Evolutionary conservation across 2,888 invertebrate species (phyloP), one percentile per base, ranked within the genome.

Genomic region (Dysmachus trigonus): DNA sequence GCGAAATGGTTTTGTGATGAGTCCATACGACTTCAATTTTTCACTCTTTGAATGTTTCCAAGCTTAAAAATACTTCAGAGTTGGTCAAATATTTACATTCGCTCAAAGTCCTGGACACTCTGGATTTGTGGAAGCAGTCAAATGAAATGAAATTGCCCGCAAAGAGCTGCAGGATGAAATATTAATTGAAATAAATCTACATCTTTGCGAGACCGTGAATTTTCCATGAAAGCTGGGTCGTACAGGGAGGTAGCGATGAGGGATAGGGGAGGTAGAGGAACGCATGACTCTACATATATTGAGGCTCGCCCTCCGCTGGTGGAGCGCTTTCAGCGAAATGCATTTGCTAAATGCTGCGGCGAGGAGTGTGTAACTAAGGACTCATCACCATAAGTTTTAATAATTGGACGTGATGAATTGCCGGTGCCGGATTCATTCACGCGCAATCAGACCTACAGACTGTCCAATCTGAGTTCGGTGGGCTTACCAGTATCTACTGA

Each of bases 181-280:
- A 81, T 81, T 81, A 81, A 81, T 81, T 81, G 47, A 81, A 81
- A 81, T 81, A 81, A 81, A 81, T 81, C 62, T 81, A 81, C 81
- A 35, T 81, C 81, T 47, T 53, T 53, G 81, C n/a, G 47, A 62
- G 62, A 81, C 62, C 7, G 53, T 81, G 62, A 62, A 53, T 18
- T 81, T 62, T 22, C 35, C 62, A 81, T 27, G 6, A 33, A 47
- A 51, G 31, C 18, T 47, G n/a, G 33, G 18, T 13, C 13, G 35
- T 22, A 22, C 53, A 15, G 7, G 73, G 0, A 7, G 30, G 72
- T 0, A 72, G 72, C 4, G 18, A 22, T 18, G 62, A 1, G 53
- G 53, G 81, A 15, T 72, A 15, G n/a, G 27, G 10, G 22, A 41
- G 15, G 51, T n/a, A 10, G 5, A 15, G 51, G 62, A n/a, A 10